These are phyloP conservation scores for Entelurus aequoreus DNA, from an alignment of 2,113 vertebrate genomes.

Conservation along the genomic window DNA sequence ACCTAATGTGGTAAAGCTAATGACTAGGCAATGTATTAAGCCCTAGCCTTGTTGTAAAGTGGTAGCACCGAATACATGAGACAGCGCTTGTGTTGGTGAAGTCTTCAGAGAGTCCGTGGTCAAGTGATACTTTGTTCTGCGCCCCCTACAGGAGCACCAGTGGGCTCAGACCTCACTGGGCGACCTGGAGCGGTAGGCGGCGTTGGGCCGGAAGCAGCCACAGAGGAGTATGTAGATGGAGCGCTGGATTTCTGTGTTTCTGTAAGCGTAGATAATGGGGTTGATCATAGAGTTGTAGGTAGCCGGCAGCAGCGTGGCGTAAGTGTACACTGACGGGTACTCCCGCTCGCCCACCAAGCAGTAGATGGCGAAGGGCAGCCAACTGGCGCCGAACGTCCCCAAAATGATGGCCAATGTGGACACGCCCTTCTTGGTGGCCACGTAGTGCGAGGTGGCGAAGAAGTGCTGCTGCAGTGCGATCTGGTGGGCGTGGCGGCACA, in stretches of 20 bases:
- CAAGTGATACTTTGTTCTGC: constrained; percentile 34
- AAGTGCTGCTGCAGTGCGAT: constrained; percentile 98
- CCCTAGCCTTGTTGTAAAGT: no score
- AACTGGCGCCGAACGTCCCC: constrained; percentile 94
- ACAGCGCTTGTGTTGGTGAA: constrained; percentile 44
- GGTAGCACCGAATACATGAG: constrained; percentile 41
- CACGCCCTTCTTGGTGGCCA: constrained; percentile 91
- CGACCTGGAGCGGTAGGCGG: constrained; percentile 87
- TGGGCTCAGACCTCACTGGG: constrained; percentile 83
- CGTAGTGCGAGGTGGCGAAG: constrained; percentile 87
- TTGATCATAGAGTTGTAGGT: constrained; percentile 99
- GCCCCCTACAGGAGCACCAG: constrained; percentile 1
- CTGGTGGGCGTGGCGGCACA: constrained; percentile 94
- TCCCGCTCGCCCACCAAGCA: constrained; percentile 86
- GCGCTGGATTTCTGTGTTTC: constrained; percentile 93
- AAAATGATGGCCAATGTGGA: constrained; percentile 92
- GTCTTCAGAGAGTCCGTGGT: constrained; percentile 64
- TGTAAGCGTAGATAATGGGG: constrained; percentile 98
- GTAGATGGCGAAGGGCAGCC: constrained; percentile 97
- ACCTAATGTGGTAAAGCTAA: no score
- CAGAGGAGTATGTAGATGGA: constrained; percentile 91
- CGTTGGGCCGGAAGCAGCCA: constrained; percentile 87
- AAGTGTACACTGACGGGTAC: constrained; percentile 89
- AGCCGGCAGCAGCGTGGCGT: constrained; percentile 90
- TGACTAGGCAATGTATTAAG: no score